These are phyloP conservation scores for Ataeniobius toweri DNA, from an alignment of 2,797 vertebrate genomes.

Conservation along the genomic window DNA sequence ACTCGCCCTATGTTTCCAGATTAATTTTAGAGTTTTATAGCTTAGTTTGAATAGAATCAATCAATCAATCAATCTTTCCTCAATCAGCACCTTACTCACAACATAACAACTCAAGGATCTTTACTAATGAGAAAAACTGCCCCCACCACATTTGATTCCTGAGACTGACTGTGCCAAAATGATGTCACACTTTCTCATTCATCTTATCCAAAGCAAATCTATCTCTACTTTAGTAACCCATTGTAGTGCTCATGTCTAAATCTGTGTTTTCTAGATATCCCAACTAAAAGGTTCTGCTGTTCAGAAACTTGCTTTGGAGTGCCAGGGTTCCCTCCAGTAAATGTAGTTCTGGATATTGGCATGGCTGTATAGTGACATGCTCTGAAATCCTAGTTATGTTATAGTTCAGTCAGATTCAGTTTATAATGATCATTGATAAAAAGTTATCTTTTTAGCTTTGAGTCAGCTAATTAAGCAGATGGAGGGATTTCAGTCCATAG, in stretches of 20 bases:
- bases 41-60: not conserved
- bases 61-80: not conserved
- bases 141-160: not conserved
- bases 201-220: not conserved
- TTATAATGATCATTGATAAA: not conserved
- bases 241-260: not conserved
- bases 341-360: not conserved
- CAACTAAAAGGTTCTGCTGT: not conserved
- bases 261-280: not conserved
- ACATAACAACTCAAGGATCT: not conserved
- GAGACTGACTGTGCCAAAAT: not conserved
- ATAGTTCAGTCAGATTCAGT: not conserved
- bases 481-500: not conserved
- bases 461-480: not conserved
- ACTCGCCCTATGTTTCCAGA: not conserved
- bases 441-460: not conserved
- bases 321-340: not conserved
- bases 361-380: not conserved
- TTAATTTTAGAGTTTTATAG: not conserved
- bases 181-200: not conserved
- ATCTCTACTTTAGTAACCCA: not conserved
- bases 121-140: not conserved
- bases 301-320: not conserved
- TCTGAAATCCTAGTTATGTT: not conserved
- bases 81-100: not conserved